Base-by-base conservation (phyloP, 2,113 vertebrate species). In the Regulus satrapa region DNA sequence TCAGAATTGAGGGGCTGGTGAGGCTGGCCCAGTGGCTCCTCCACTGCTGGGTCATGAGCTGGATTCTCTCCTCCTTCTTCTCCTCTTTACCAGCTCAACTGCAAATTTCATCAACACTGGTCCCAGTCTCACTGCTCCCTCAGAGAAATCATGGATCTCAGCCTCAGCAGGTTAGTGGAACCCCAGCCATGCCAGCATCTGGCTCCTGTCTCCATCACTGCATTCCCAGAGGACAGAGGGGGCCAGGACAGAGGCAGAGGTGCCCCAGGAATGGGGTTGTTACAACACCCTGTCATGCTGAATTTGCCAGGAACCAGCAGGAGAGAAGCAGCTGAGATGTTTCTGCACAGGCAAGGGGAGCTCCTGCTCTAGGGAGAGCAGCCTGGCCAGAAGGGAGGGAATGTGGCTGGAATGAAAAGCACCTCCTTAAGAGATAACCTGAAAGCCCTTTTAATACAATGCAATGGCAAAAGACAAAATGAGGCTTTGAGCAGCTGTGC, bases 401-500 rank as follows among this genome's bases (percentile, higher is more conserved):
- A 45, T 68, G 84, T 62, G 91, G 87, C 80, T 82, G 84, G 96
- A 94, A 95, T 95, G 59, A 95, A 48, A 95, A 96, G 34, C 81
- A 82, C 36, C 81, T 72, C 32, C 77, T 96, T 95, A 68, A 16
- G 34, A 48, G 54, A 76, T 91, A 94, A 96, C 81, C 72, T 31
- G 62, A 88, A 85, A 96, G 77, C 69, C 87, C 93, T 96, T 95
- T 95, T 76, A 76, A 85, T 54, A 41, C 62, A 91, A 95, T 89
- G 86, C 66, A 64, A 76, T n/a, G 41, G 77, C 49, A 94, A 95
- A 85, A 91, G 64, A 73, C 68, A 91, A 89, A 95, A 82, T 29
- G 74, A 94, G 38, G 74, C 43, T 89, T 52, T 0, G 0, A 89
- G 71, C 95, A 92, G 58, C 8, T 0, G 29, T 0, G 0, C 20